Evolutionary conservation across 2,888 invertebrate genomes (phyloP), one percentile per base, ranked within the genome.

Genomic region (Tiliacea aurago): DNA sequence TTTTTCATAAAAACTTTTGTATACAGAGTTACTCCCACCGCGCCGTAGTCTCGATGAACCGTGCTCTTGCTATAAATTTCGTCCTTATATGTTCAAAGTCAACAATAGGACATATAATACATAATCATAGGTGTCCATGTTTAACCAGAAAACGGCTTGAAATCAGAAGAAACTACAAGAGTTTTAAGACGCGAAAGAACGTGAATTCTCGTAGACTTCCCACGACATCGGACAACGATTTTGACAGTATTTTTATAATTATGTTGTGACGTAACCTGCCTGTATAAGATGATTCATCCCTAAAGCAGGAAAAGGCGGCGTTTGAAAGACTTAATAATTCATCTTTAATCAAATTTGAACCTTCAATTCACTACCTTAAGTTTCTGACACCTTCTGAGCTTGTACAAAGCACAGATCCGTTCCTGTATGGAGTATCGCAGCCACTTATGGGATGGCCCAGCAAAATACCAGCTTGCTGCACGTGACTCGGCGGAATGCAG

Each of bases 81-180:
- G 69, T 23, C 79, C 83, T 9, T 68, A 78, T 33, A 51, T 47
- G 1, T 78, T 64, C 20, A 37, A 23, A 58, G 53, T 65, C 43
- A 70, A 83, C 2, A 75, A 83, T 3, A 68, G 58, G 13, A 85
- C 70, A 11, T 85, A 70, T 13, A n/a, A n/a, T 71, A 20, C 83
- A 83, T 51, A 58, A 61, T 1, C 85, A 83, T 58, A 85, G 43
- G 33, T 83, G 85, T 55, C 83, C 85, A 11, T 83, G 83, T 56
- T 47, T 59, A 1, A 85, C 67, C 11, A 67, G 73, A 45, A 72
- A 55, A 58, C 68, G 79, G 5, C 63, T 69, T 41, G 65, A 66
- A 55, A 68, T 56, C 4, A 65, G 61, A 55, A 64, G 51, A 15
- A 74, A 9, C n/a, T 18, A 67, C n/a, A 73, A 59, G 20, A 61